Percentiles rank a stretch among this genome's conserved stretches.
phyloP scores from a whole-genome alignment of 1,140 invertebrate species.

The Protaetia brevitarsis region DNA sequence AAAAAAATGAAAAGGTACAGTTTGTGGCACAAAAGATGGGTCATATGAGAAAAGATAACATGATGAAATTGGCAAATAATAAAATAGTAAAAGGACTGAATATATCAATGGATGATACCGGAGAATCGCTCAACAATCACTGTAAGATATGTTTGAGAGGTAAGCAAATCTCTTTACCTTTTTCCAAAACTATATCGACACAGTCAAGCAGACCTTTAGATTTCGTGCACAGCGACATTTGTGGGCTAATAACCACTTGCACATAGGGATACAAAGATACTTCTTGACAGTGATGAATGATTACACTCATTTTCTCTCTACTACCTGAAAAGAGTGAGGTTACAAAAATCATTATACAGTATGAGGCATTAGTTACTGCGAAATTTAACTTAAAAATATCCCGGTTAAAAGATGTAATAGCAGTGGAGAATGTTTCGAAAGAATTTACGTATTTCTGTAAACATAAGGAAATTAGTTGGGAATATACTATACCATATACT shows the following conservation, averaged over 20 bases:
- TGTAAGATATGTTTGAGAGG: constrained; percentile 51
- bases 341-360: background rate
- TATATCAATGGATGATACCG: constrained; percentile 31
- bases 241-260: constrained; percentile 48
- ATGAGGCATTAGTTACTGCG: background rate
- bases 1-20: background rate
- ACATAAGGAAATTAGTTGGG: background rate
- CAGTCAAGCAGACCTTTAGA: constrained; percentile 45
- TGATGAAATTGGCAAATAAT: constrained; percentile 27
- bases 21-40: constrained; percentile 31
- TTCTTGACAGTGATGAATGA: constrained; percentile 47
- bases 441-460: background rate
- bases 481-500: too few species aligned
- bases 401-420: background rate
- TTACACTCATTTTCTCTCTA: constrained; percentile 2
- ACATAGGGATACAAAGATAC: constrained; percentile 45
- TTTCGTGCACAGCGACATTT: constrained; percentile 49
- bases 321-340: background rate
- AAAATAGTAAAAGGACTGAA: background rate
- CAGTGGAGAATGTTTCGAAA: background rate
- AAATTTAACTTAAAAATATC: constrained; percentile 9
- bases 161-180: constrained; percentile 48
- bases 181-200: constrained; percentile 43
- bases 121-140: background rate
- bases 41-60: constrained; percentile 19